Conservation (phyloP, 2,113 vertebrate species). For the Axis porcinus region DNA sequence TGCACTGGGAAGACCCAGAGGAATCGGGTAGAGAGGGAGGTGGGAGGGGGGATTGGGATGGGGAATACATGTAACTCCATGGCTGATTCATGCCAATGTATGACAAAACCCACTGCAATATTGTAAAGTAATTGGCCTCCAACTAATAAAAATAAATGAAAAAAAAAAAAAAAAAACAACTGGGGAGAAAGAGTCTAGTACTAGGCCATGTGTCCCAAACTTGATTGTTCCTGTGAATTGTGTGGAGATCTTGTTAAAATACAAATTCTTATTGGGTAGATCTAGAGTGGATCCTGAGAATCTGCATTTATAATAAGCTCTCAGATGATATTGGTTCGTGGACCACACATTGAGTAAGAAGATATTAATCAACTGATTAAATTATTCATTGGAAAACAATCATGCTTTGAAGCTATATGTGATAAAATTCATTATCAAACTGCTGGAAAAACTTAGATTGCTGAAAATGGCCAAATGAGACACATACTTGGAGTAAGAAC, state of each 20-base stretch:
- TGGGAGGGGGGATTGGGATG: too few relatives aligned
- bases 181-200: neutral
- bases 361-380: neutral
- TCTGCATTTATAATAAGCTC: neutral
- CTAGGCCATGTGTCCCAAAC: neutral
- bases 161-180: neutral
- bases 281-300: neutral
- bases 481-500: neutral
- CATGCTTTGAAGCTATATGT: neutral
- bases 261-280: neutral
- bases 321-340: neutral
- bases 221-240: neutral
- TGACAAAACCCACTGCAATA: too few relatives aligned
- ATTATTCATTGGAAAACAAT: neutral
- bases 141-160: too few relatives aligned
- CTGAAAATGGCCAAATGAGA: neutral
- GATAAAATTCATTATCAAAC: neutral
- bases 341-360: neutral
- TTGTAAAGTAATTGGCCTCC: too few relatives aligned
- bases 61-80: too few relatives aligned
- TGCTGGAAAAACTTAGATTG: neutral
- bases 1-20: too few relatives aligned
- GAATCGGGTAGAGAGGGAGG: too few relatives aligned
- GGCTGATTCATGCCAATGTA: too few relatives aligned
- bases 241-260: neutral